A percentile compares a stretch with the other conserved stretches of the same genome.
Evolutionary conservation across 2,113 vertebrate species (phyloP).

Genomic region (Galemys pyrenaicus): DNA sequence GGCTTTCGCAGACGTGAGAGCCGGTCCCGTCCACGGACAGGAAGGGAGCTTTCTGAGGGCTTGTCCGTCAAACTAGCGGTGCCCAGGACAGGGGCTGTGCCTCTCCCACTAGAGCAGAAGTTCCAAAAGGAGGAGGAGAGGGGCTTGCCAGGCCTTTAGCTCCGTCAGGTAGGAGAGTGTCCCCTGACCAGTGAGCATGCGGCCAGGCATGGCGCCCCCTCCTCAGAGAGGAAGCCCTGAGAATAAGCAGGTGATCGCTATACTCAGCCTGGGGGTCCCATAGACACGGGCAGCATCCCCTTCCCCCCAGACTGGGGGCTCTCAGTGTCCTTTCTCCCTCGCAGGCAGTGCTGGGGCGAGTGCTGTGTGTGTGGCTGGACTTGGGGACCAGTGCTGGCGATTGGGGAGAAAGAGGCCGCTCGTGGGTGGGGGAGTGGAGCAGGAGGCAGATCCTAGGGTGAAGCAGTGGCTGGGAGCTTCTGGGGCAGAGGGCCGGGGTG

Average conservation of each 20-base stretch:
- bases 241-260: background rate
- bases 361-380: background rate
- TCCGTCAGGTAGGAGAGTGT: background rate
- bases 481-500: background rate
- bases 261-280: background rate
- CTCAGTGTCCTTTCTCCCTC: background rate
- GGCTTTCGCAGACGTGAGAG: background rate
- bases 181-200: background rate
- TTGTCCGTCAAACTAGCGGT: background rate
- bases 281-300: background rate
- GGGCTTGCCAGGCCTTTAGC: background rate
- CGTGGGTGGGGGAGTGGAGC: background rate
- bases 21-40: fast-evolving
- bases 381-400: background rate
- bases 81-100: background rate
- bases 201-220: background rate
- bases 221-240: background rate
- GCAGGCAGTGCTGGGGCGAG: too few species aligned
- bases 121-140: background rate
- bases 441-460: background rate
- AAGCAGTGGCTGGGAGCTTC: background rate
- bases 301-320: background rate
- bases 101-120: background rate
- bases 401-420: background rate
- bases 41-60: background rate